Percentiles rank a stretch among this genome's conserved stretches.
Evolutionary conservation across 2,113 vertebrate genomes (phyloP).

Genomic region (Pachyramphus minor): DNA sequence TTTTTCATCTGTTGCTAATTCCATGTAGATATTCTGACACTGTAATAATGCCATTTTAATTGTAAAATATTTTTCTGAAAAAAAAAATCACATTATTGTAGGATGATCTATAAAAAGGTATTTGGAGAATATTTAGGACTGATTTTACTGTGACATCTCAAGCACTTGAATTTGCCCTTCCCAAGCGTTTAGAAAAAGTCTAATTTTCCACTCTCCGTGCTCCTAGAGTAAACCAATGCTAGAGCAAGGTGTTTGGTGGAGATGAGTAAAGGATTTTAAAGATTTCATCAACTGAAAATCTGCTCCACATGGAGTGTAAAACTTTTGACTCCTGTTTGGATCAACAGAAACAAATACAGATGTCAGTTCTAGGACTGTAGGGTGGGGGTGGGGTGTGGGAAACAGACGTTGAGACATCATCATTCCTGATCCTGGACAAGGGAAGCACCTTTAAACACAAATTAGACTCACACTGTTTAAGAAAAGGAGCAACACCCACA

Average conservation of each 20-base stretch:
- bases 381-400: no score
- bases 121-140: neutral
- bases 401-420: rapidly evolving
- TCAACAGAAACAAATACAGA: neutral
- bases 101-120: neutral
- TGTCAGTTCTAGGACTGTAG: rapidly evolving
- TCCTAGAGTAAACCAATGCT: neutral
- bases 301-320: neutral
- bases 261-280: neutral
- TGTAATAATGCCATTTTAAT: neutral
- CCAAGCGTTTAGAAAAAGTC: neutral
- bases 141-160: neutral
- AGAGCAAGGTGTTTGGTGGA: neutral
- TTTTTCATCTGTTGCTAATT: neutral
- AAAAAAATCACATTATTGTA: neutral
- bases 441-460: neutral
- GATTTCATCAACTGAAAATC: neutral
- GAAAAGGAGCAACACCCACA: neutral
- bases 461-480: neutral
- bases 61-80: neutral
- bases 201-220: neutral
- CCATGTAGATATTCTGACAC: neutral
- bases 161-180: neutral
- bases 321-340: neutral
- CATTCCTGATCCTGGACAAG: neutral